Evolutionary conservation across 2,797 vertebrate species (phyloP).

Genomic region (Danio aesculapii): DNA sequence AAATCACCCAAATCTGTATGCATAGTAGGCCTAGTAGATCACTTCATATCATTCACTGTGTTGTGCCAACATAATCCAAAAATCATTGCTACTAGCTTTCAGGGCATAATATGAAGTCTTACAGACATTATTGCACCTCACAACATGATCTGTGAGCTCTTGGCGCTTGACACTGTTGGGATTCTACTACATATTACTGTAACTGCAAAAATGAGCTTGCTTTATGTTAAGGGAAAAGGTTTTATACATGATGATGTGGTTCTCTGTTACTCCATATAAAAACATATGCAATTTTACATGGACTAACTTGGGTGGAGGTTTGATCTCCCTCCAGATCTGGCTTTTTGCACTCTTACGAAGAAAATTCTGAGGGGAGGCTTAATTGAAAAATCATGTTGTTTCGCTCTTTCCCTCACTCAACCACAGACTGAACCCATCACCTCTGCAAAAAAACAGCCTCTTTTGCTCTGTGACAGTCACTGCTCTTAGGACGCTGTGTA

Average conservation of each 20-base stretch:
- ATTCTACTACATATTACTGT: not conserved
- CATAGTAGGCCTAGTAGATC: not conserved
- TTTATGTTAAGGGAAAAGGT: not conserved
- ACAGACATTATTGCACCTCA: conserved; percentile 5
- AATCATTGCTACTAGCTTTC: not conserved
- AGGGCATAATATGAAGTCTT: conserved; percentile 7
- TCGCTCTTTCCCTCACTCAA: conserved; percentile 17
- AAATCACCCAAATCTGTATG: not conserved
- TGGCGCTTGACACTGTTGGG: not conserved
- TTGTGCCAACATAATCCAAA: not conserved
- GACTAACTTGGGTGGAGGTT: conserved; percentile 46
- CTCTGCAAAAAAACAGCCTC: conserved; percentile 20
- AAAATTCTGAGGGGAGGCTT: conserved; percentile 49
- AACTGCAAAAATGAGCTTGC: not conserved
- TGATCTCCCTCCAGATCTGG: conserved; percentile 59
- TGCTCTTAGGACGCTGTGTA: conserved; percentile 31
- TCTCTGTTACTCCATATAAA: conserved; percentile 1
- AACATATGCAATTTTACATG: not conserved
- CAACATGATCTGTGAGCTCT: not conserved
- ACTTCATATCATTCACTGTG: conserved; percentile 11
- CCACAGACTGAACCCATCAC: conserved; percentile 36
- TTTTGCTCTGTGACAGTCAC: conserved; percentile 42
- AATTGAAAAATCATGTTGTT: conserved; percentile 65
- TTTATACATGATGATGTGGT: not conserved
- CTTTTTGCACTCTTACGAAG: conserved; percentile 55